These are phyloP conservation scores for Taeniopygia guttata DNA, from an alignment of 2,797 vertebrate species.

Conservation along the genomic window DNA sequence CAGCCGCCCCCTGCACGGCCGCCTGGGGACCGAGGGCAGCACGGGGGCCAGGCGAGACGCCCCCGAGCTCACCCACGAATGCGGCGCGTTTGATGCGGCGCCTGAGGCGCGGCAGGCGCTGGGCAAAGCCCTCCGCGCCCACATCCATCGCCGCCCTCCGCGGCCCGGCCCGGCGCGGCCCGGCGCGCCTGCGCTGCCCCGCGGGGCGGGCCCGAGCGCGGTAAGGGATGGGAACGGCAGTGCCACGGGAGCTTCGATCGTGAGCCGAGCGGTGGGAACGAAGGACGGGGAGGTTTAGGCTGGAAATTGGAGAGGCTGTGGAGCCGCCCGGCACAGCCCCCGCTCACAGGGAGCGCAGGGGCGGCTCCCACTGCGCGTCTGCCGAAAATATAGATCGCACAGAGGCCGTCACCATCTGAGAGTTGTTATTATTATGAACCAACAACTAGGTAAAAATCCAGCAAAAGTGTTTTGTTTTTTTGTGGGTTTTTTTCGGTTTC, in stretches of 20 bases:
- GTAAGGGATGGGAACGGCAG: rapidly evolving
- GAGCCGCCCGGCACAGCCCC: background rate
- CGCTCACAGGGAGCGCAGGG: background rate
- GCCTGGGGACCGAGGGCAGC: too few relatives aligned
- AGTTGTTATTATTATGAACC: background rate
- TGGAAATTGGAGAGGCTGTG: background rate
- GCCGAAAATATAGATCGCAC: background rate
- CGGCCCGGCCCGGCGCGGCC: background rate
- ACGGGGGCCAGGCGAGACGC: too few relatives aligned
- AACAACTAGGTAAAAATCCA: background rate
- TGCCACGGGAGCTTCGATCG: rapidly evolving
- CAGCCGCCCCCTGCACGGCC: background rate
- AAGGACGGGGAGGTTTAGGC: rapidly evolving
- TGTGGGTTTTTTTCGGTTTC: too few relatives aligned
- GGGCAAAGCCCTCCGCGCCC: slow-evolving; percentile 22
- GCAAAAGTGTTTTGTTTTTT: too few relatives aligned
- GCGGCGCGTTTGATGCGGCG: slow-evolving; percentile 37
- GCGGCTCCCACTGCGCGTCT: too few relatives aligned
- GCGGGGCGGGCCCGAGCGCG: rapidly evolving
- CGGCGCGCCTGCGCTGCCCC: background rate
- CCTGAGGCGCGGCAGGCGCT: slow-evolving; percentile 31
- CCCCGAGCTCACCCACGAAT: slow-evolving; percentile 66
- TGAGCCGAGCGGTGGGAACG: rapidly evolving
- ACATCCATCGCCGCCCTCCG: slow-evolving; percentile 50
- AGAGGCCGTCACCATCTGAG: rapidly evolving